phyloP scores from a whole-genome alignment of 1,140 invertebrate species.

The Eriocheir sinensis region DNA sequence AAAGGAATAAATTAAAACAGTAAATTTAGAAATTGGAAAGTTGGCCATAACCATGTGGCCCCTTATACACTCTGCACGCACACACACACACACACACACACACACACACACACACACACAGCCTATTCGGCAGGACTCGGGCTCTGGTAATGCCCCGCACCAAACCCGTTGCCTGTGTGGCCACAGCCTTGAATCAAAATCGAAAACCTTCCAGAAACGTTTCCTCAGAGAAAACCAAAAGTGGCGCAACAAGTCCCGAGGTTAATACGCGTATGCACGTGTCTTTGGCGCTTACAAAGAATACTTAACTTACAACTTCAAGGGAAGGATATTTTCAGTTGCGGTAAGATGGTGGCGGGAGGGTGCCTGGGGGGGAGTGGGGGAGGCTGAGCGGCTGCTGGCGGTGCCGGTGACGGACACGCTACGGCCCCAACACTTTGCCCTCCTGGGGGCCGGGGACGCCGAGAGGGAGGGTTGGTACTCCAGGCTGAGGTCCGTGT shows the following conservation, averaged over 20 bases:
- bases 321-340: constrained; percentile 36
- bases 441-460: background rate
- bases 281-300: no score
- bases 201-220: background rate
- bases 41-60: no score
- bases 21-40: no score
- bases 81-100: background rate
- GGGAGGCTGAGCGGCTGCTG: constrained; percentile 27
- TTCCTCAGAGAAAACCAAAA: no score
- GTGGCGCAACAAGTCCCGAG: no score
- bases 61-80: no score
- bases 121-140: background rate
- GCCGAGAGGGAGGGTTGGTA: constrained; percentile 50
- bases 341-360: constrained; percentile 36
- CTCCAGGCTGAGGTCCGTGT: constrained; percentile 70
- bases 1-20: no score
- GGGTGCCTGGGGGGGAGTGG: constrained; percentile 32
- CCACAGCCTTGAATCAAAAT: background rate
- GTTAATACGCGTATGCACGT: no score
- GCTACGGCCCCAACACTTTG: background rate
- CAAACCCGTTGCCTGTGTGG: background rate
- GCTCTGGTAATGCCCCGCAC: background rate
- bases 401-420: background rate
- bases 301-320: constrained; percentile 58
- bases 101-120: background rate